A percentile compares a stretch with the other conserved stretches of the same genome.
Conservation (phyloP, 2,113 vertebrate genomes). For the Anas platyrhynchos region DNA sequence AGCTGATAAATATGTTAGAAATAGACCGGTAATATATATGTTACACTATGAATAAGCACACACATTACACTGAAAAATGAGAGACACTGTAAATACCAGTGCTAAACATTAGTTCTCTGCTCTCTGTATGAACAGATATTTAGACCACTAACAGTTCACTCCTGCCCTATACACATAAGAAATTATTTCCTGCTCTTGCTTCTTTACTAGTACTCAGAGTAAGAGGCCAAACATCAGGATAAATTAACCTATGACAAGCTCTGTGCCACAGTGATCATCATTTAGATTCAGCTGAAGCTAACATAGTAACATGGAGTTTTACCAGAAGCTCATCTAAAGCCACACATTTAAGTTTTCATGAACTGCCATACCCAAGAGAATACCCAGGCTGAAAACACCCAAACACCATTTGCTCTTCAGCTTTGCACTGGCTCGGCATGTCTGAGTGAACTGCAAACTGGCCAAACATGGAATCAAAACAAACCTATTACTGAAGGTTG, state of each 20-base stretch:
- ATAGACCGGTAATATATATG: not conserved
- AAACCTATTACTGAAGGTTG: accelerated
- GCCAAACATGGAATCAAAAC: not conserved
- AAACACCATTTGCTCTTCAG: not conserved
- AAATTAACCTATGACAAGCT: not conserved
- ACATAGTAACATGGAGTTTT: not conserved
- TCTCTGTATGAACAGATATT: not conserved
- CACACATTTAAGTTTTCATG: not conserved
- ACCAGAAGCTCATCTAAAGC: not conserved
- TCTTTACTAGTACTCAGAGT: not conserved
- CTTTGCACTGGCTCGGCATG: not conserved
- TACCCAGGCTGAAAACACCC: not conserved
- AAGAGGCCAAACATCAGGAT: not conserved
- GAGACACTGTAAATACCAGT: not conserved
- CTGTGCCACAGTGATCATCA: not conserved
- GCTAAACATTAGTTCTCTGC: not conserved
- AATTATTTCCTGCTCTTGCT: not conserved
- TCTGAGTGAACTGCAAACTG: not conserved
- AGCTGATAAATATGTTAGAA: not conserved
- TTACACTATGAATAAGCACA: too few relatives aligned
- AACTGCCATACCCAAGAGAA: not conserved
- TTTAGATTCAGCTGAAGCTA: not conserved
- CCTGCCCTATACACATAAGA: not conserved
- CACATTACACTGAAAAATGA: not conserved
- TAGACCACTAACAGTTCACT: not conserved